Evolutionary conservation across 2,113 vertebrate species (phyloP), one percentile per base, ranked within the genome.

Genomic region (Thalassarche chlororhynchos): DNA sequence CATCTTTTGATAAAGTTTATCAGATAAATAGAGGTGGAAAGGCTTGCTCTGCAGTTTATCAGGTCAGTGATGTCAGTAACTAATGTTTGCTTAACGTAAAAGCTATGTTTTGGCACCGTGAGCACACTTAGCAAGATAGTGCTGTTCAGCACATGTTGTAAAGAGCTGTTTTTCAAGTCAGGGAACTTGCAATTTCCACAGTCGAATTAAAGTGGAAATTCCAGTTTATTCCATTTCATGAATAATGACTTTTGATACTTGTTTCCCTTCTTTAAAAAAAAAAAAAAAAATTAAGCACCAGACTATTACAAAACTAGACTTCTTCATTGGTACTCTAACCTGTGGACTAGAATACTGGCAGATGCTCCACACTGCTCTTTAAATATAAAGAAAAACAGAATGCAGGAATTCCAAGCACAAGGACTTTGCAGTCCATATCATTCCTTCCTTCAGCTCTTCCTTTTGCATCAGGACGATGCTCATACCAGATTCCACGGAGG

Each of bases 81-180:
- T 84, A 77, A 87, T 98, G 90, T 98, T 98, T 98, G 93, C 97
- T 98, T 96, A 98, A 96, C 84, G 81, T 98, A 94, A 98, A 97
- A 98, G 97, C 97, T 83, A 76, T 60, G 58, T 90, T 97, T 97
- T 97, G 96, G 97, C 95, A 97, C 94, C 4, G 28, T 49, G 95
- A 97, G 94, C 90, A 97, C 81, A 96, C 95, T 96, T 84, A 85
- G 82, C 72, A 84, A 95, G 93, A 83, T 18, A 92, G 68, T 44
- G 68, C 82, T 95, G 71, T 79, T 97, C 92, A 95, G 70, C 87
- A 87, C 95, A 85, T 4, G 17, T 19, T 62, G 38, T 76, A 92
- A 36, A 96, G 78, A 92, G 65, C 84, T 96, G 94, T 84, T 97
- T 96, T 94, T 92, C 95, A 95, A 90, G 96, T 71, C 75, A 44